Base-by-base conservation (phyloP, 2,888 invertebrate species). In the Archips xylosteana region DNA sequence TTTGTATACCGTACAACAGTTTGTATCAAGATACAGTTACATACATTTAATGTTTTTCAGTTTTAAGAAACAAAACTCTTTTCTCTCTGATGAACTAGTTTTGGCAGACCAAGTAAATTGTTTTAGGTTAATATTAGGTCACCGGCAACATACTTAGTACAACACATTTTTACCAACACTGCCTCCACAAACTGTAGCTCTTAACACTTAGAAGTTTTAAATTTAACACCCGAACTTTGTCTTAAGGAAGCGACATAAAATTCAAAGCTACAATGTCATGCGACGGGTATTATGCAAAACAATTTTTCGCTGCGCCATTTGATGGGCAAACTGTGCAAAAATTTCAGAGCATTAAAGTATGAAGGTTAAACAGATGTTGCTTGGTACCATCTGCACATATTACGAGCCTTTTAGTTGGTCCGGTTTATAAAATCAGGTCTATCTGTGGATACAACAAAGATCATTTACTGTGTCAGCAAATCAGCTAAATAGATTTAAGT, bases 211-310 rank as follows among this genome's bases (percentile, higher is more conserved):
- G 66, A 57, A 75, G 49, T 65, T 73, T 73, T 66, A 75, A 71
- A 64, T 63, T 76, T 76, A 76, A 77, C 67, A 71, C 49, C 67
- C 67, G 66, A 76, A 76, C 70, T 75, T 77, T 45, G 62, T 72
- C 73, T 75, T 74, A 74, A 70, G 67, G 67, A 66, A 63, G 54
- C 36, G 59, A 64, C 73, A 73, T 75, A 74, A 76, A 78, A 75
- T 67, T 68, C 70, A 69, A 63, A 68, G 75, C 74, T 72, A 79
- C 78, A 79, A 70, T 79, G 75, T 75, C 73, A 71, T 75, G 70
- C 66, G 68, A 59, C 65, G 69, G 65, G 60, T 67, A 72, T 67
- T 77, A 76, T 77, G 76, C 62, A 75, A 76, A 78, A 78, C 74
- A 75, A 70, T 77, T 78, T 78, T 71, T 70, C 71, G 62, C 47